Evolutionary conservation across 35 echinoderm and acorn worm species (phyloP).

Genomic region (Acanthaster planci): DNA sequence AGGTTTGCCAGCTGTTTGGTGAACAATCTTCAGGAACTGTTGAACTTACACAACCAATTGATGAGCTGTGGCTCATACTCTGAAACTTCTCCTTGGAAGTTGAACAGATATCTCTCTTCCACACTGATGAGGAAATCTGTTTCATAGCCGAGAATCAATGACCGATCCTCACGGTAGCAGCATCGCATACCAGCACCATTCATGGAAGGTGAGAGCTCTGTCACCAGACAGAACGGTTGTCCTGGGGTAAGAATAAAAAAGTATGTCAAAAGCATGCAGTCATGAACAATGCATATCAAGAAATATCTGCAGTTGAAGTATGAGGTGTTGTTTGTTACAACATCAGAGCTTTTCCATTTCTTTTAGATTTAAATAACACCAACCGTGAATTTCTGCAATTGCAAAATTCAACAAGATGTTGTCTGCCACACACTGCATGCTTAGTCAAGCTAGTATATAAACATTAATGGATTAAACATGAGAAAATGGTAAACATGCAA

Average conservation of each 20-base stretch:
- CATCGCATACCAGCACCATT: conserved; percentile 76
- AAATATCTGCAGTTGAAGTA: conserved; percentile 1
- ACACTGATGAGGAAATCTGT: background rate
- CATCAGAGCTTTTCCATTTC: no score
- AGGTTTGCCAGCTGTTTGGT: no score
- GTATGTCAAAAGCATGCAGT: background rate
- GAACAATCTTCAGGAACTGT: no score
- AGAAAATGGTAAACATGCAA: no score
- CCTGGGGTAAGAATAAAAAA: conserved; percentile 39
- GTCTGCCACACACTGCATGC: no score
- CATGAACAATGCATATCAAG: background rate
- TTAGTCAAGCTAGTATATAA: no score
- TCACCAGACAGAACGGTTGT: conserved; percentile 69
- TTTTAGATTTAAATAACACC: no score
- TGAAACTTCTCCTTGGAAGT: conserved; percentile 24
- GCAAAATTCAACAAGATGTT: no score
- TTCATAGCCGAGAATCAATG: conserved; percentile 78
- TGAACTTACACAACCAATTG: conserved; percentile 61
- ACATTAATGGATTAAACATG: no score
- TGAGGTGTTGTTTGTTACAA: no score
- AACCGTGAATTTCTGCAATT: no score
- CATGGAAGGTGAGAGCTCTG: conserved; percentile 33
- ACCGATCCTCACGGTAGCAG: conserved; percentile 75
- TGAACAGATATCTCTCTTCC: conserved; percentile 58
- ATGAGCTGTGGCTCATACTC: background rate